These are phyloP conservation scores for Parambassis ranga DNA, from an alignment of 2,797 vertebrate genomes.

Conservation along the genomic window DNA sequence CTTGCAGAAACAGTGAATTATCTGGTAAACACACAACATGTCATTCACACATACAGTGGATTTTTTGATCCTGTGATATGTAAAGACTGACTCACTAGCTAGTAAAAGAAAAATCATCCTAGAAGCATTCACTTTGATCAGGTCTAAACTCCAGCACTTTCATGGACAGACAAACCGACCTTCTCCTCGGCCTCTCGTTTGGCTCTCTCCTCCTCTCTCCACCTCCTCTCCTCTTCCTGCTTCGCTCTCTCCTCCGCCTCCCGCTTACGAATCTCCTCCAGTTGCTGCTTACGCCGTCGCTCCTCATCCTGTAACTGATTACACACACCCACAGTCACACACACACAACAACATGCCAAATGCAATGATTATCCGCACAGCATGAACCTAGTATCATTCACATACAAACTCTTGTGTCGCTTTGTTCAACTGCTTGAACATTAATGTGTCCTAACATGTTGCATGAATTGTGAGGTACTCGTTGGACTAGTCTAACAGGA, in stretches of 20 bases:
- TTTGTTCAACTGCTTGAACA: background rate
- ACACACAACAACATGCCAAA: slow-evolving; percentile 14
- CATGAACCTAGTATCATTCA: background rate
- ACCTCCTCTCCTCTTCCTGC: slow-evolving; percentile 90
- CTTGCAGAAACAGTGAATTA: no score
- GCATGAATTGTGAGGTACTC: slow-evolving; percentile 11
- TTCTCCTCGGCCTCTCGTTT: slow-evolving; percentile 91
- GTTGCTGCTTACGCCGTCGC: slow-evolving; percentile 91
- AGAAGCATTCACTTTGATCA: background rate
- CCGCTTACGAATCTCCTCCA: slow-evolving; percentile 93
- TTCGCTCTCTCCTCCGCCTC: slow-evolving; percentile 92
- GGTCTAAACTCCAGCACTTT: background rate
- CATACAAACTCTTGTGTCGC: background rate
- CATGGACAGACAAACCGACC: slow-evolving; percentile 76
- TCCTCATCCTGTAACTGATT: slow-evolving; percentile 97
- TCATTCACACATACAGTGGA: no score
- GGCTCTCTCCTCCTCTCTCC: slow-evolving; percentile 90
- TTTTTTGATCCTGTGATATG: background rate
- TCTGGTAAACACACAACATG: no score
- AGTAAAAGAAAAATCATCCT: background rate
- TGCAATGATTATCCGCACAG: slow-evolving; percentile 31
- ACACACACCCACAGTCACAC: slow-evolving; percentile 8
- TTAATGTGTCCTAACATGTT: slow-evolving; percentile 17
- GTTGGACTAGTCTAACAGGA: slow-evolving; percentile 33
- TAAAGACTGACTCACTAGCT: background rate